Base-by-base conservation (phyloP, 2,113 vertebrate genomes). In the Bos indicus region DNA sequence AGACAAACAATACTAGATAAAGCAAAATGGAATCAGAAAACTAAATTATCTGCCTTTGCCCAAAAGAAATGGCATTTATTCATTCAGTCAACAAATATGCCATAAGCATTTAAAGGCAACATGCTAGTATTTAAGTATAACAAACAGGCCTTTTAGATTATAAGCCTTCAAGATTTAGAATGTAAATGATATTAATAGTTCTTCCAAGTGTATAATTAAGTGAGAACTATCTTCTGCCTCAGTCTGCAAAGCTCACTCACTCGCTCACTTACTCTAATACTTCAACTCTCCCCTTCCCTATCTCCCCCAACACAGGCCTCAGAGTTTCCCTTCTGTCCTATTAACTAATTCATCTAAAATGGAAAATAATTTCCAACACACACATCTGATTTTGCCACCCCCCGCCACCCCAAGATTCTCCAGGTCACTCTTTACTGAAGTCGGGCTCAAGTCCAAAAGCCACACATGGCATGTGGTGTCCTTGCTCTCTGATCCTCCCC, bases 1-100 rank as follows among this genome's bases (percentile, higher is more conserved):
- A 91, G 59, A 97, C 51, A 67, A 88, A 92, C 19, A 91, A 48
- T 40, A 43, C 30, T 43, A 85, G 67, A 83, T 97, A 71, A 91
- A 83, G 93, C 28, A 87, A 97, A 96, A 96, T 46, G 56, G 11
- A 97, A 96, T 85, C 56, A 85, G 26, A 92, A 93, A 46, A 52
- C n/a, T 36, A 57, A 93, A 71, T 86, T 19, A 64, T 54, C 26
- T 67, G 84, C 30, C 78, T 86, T n/a, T 94, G 36, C 25, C 88
- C 82, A 59, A 90, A 83, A 96, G 48, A 97, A 88, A 95, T 19
- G 78, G 16, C 25, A 87, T 30, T 56, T 88, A 87, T 19, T 36
- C 60, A 87, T 82, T 80, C n/a, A 77, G 30, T 33, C 30, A 54
- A 78, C 40, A 94, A 90, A 85, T 26, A 88, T 16, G 36, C 16